Conservation (phyloP, 2,797 vertebrate species). For the Loriculus beryllinus region DNA sequence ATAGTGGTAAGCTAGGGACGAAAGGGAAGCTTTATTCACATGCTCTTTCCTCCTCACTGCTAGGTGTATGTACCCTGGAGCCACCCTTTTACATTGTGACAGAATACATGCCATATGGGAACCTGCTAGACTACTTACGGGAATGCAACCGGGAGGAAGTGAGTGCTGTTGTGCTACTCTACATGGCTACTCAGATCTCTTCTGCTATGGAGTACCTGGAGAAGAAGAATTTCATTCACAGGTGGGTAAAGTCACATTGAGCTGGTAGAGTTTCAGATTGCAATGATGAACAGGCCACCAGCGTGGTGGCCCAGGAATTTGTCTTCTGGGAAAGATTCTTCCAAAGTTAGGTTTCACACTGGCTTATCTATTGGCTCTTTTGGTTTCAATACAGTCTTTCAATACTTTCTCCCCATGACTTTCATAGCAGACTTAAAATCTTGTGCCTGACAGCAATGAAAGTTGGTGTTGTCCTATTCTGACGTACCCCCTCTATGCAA, state of each 20-base stretch:
- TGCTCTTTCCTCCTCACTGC: neutral
- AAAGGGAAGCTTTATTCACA: neutral
- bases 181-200: constrained; percentile 99
- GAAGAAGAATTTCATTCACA: constrained; percentile 98
- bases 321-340: neutral
- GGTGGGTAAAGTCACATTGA: constrained; percentile 73
- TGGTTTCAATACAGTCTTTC: neutral
- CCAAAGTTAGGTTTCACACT: neutral
- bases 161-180: constrained; percentile 94
- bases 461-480: neutral
- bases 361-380: neutral
- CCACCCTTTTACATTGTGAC: constrained; percentile 99
- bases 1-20: neutral
- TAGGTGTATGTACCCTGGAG: constrained; percentile 97
- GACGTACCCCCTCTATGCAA: neutral
- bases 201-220: constrained; percentile 99
- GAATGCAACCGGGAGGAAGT: constrained; percentile 95
- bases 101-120: constrained; percentile 97
- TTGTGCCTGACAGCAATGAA: neutral
- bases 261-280: neutral
- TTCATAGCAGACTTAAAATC: neutral
- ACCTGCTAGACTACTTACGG: constrained; percentile 94
- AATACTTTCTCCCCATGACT: neutral
- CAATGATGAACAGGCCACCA: neutral
- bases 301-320: neutral